Conservation (phyloP, 2,888 invertebrate genomes). For the Chymomyza caudatula region DNA sequence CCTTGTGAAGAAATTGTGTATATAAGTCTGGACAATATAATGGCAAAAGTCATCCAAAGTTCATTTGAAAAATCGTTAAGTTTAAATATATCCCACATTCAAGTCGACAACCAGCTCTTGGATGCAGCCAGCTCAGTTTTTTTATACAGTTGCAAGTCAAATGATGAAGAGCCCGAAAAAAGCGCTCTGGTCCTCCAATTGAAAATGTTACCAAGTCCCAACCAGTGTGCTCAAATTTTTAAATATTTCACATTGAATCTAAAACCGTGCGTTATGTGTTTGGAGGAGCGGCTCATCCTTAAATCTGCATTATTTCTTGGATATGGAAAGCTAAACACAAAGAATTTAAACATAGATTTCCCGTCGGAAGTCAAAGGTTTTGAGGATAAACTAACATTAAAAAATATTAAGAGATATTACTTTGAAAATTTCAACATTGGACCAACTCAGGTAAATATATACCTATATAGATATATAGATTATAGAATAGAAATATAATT, state of each 20-base stretch:
- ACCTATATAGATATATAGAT: not conserved
- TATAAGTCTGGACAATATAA: slow-evolving; percentile 83
- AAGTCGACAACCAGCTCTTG: slow-evolving; percentile 92
- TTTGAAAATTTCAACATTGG: slow-evolving; percentile 89
- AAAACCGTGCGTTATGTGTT: slow-evolving; percentile 88
- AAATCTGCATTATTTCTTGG: slow-evolving; percentile 84
- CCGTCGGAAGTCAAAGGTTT: slow-evolving; percentile 89
- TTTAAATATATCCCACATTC: slow-evolving; percentile 87
- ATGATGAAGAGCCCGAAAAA: slow-evolving; percentile 74
- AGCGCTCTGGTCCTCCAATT: slow-evolving; percentile 89
- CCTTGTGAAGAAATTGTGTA: slow-evolving; percentile 90
- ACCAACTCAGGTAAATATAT: slow-evolving; percentile 83
- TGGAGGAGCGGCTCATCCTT: slow-evolving; percentile 91
- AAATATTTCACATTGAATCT: slow-evolving; percentile 90
- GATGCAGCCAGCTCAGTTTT: slow-evolving; percentile 92
- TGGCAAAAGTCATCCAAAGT: slow-evolving; percentile 81
- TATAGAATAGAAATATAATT: too few relatives aligned
- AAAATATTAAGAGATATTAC: slow-evolving; percentile 90
- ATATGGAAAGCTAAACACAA: slow-evolving; percentile 81
- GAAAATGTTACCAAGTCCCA: slow-evolving; percentile 85
- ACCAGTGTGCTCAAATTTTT: slow-evolving; percentile 92
- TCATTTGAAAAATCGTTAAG: slow-evolving; percentile 81
- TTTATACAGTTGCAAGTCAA: slow-evolving; percentile 84
- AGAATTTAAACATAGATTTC: slow-evolving; percentile 85
- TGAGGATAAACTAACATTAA: slow-evolving; percentile 87